Evolutionary conservation across 2,888 invertebrate genomes (phyloP).

Genomic region (Agapetus fuscipes): DNA sequence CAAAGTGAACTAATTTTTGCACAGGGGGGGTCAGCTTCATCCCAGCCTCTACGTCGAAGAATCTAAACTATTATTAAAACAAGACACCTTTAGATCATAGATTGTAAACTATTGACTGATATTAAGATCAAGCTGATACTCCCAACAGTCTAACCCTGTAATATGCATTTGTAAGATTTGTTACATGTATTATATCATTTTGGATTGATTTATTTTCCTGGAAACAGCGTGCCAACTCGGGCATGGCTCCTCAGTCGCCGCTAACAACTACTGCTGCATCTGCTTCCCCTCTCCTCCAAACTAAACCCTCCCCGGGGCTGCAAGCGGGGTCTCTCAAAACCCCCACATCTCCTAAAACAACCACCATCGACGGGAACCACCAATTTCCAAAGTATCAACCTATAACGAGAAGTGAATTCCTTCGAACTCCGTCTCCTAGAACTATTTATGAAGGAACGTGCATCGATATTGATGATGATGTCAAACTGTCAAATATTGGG

Average conservation of each 20-base stretch:
- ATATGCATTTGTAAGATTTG: background rate
- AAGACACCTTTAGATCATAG: no score
- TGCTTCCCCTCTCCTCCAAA: conserved; percentile 28
- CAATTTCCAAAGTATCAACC: background rate
- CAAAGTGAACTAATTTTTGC: no score
- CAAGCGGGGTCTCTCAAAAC: conserved; percentile 11
- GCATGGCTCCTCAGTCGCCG: conserved; percentile 14
- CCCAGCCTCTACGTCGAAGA: no score
- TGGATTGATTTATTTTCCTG: conserved; percentile 13
- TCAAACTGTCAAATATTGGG: background rate
- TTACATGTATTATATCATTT: conserved; percentile 10
- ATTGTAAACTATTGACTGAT: no score
- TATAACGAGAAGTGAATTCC: background rate
- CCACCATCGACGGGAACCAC: background rate
- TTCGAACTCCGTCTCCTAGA: background rate
- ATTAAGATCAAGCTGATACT: no score
- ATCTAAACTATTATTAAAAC: no score
- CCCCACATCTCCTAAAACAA: background rate
- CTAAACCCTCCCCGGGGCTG: conserved; percentile 22
- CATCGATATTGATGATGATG: background rate
- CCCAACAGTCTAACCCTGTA: background rate
- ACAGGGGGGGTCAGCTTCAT: no score
- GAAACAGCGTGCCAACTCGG: conserved; percentile 15
- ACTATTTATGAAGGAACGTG: background rate
- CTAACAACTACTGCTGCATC: conserved; percentile 20